phyloP scores from a whole-genome alignment of 2,888 invertebrate genomes.

The Lamproptera curius region DNA sequence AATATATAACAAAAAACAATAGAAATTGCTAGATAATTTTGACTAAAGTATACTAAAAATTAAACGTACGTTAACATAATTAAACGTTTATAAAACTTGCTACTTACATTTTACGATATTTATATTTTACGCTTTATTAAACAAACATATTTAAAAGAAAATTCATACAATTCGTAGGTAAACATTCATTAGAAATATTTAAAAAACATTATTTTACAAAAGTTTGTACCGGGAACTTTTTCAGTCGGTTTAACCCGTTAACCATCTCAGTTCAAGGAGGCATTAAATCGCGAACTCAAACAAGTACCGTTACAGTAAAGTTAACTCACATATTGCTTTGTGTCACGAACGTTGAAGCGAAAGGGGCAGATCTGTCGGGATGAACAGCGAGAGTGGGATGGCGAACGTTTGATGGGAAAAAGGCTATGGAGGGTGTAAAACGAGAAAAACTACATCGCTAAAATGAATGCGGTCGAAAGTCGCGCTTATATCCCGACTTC shows the following conservation, averaged over 20 bases:
- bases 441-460: slow-evolving; percentile 77
- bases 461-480: slow-evolving; percentile 79
- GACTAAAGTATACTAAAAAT: no score
- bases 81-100: no score
- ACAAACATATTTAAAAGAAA: no score
- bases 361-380: slow-evolving; percentile 58
- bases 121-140: no score
- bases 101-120: no score
- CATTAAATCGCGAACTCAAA: slow-evolving; percentile 79
- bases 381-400: slow-evolving; percentile 58
- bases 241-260: slow-evolving; percentile 74
- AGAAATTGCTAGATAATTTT: no score
- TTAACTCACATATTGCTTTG: slow-evolving; percentile 78
- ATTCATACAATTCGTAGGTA: no score
- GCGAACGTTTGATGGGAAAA: slow-evolving; percentile 59
- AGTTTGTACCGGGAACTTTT: slow-evolving; percentile 70
- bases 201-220: no score
- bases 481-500: slow-evolving; percentile 76
- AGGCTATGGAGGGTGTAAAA: slow-evolving; percentile 73
- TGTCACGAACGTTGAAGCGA: slow-evolving; percentile 75
- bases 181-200: no score
- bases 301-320: slow-evolving; percentile 76
- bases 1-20: no score
- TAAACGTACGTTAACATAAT: no score
- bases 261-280: slow-evolving; percentile 78